Evolutionary conservation across 2,888 invertebrate genomes (phyloP), one percentile per base, ranked within the genome.

Genomic region (Alloscopus bannaensis): DNA sequence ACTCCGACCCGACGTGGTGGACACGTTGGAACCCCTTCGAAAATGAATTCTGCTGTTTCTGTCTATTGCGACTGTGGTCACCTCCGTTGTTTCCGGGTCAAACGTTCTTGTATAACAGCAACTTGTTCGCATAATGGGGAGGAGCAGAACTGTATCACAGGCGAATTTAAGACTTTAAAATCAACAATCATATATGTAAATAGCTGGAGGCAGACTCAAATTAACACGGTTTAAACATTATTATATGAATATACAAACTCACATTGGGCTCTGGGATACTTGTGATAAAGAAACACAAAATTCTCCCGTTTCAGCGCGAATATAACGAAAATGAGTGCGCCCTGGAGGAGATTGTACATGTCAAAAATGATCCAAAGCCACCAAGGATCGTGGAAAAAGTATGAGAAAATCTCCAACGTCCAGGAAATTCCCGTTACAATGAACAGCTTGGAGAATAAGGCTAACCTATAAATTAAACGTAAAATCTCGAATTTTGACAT

Each of bases 361-460:
- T 83, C 83, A 26, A 75, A 79, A 8, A 79, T 52, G 18, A 83
- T 52, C 78, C 81, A 83, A 0, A 66, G 29, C 50, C 45, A 64
- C 69, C 68, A 71, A 1, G 66, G 55, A 2, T 64, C 59, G 0
- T 26, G 28, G 2, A 57, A 24, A 2, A 47, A 4, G 26, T 50
- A 60, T 0, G 80, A 72, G 0, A 83, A 13, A 1, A 80, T 4
- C 55, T 81, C 83, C n/a, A 78, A 70, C 13, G 79, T 64, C 83
- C 83, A 83, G 0, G 81, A 78, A 6, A 82, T 36, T n/a, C 83
- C 83, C 28, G 82, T 82, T 0, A 81, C 75, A 47, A 81, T 36
- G 24, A 83, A 83, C 26, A 83, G 24, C 52, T 83, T 83, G 1
- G 50, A 62, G 47, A 83, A 81, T 4, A 83, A 62, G 11, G 73